phyloP scores from a whole-genome alignment of 2,113 vertebrate species.

The Phocoena sinus region DNA sequence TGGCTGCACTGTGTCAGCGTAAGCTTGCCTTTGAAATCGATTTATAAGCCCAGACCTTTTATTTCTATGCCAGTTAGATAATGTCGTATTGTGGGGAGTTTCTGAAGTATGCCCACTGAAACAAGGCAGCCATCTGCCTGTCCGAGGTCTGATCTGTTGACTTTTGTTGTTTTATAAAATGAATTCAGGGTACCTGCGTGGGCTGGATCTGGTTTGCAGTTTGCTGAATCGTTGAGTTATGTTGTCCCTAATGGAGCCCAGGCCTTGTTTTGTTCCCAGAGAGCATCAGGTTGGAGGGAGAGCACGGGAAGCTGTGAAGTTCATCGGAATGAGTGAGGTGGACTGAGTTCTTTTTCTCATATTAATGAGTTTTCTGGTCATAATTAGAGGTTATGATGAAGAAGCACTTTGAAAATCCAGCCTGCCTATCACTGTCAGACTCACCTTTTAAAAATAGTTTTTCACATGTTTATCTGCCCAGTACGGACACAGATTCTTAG shows the following conservation, averaged over 20 bases:
- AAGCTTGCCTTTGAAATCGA: slow-evolving; percentile 29
- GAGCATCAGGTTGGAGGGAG: neutral
- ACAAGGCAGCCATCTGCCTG: neutral
- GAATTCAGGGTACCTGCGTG: neutral
- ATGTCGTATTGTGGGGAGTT: neutral
- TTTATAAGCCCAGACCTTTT: neutral
- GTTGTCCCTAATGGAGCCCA: neutral
- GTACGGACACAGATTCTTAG: neutral
- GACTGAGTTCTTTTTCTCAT: neutral
- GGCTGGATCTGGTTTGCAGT: neutral
- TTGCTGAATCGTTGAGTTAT: neutral
- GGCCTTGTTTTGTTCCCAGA: neutral
- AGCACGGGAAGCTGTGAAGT: neutral
- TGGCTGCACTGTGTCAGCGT: neutral
- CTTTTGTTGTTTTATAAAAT: neutral
- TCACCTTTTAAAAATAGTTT: neutral
- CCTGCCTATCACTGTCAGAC: neutral
- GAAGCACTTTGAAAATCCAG: slow-evolving; percentile 1
- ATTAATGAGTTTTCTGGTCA: neutral
- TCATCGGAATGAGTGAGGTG: neutral
- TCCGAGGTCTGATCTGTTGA: neutral
- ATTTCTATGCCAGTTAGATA: neutral
- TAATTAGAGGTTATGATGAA: neutral
- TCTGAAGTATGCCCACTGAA: neutral
- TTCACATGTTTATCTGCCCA: neutral